These are phyloP conservation scores for Caerostris darwini DNA, from an alignment of 1,140 invertebrate species.

Conservation along the genomic window DNA sequence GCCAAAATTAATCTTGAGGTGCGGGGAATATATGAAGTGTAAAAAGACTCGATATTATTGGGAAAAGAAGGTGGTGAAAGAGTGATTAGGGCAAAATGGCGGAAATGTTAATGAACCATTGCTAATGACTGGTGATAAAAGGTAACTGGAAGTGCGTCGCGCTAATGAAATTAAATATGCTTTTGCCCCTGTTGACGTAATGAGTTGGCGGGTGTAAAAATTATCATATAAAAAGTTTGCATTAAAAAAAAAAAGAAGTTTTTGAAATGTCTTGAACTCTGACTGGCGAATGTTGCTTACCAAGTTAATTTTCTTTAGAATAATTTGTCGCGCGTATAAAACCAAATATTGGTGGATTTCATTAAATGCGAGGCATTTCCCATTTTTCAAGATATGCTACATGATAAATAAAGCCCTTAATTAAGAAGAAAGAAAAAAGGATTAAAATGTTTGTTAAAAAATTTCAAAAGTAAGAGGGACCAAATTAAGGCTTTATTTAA, in stretches of 20 bases:
- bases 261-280: not conserved
- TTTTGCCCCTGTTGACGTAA: slow-evolving; percentile 32
- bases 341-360: not conserved
- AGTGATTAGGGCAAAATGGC: slow-evolving; percentile 18
- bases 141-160: not conserved
- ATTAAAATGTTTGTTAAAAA: not conserved
- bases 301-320: not conserved
- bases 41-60: slow-evolving; percentile 56
- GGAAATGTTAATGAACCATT: slow-evolving; percentile 66
- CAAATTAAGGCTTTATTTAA: not conserved
- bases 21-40: not conserved
- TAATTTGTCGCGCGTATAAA: not conserved
- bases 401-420: too few species aligned
- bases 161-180: slow-evolving; percentile 75
- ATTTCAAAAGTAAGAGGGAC: not conserved
- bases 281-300: not conserved
- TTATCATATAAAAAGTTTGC: not conserved
- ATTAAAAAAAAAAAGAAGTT: not conserved
- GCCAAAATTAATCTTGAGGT: slow-evolving; percentile 26
- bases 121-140: slow-evolving; percentile 73
- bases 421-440: too few species aligned
- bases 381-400: not conserved
- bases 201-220: not conserved
- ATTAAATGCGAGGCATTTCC: not conserved
- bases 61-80: not conserved